Base-by-base conservation (phyloP, 2,113 vertebrate genomes). In the Deroptyus accipitrinus region DNA sequence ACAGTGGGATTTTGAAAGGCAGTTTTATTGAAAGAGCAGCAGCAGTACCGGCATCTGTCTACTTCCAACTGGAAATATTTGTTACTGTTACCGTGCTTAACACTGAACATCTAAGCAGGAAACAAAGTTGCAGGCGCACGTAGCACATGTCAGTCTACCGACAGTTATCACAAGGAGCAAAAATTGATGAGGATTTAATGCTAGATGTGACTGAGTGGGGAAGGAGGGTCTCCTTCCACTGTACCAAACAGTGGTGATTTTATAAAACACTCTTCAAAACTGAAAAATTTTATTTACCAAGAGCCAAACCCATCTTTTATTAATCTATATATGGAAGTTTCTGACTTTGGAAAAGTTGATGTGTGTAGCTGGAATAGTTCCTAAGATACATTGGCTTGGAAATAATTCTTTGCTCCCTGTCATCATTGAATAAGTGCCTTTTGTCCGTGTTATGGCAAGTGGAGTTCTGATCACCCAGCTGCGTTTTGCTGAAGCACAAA, bases 341-440 rank as follows among this genome's bases (percentile, higher is more conserved):
- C 49, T 90, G 68, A 70, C 44, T 92, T 20, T 94, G 92, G 88
- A 96, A 95, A 96, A 82, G 57, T 73, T 88, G 64, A 81, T 86
- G 57, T 3, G 2, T 66, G 17, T 81, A 86, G 54, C 62, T 97
- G 96, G 75, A 95, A 61, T 84, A 84, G 74, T 88, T 92, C 72
- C 62, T 89, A 76, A 79, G 88, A 77, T 84, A 68, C 9, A 13
- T 27, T 79, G 74, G 79, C 83, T 89, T 82, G 64, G 84, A 92
- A 94, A 75, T 67, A 52, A 11, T 82, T 68, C 70, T 93, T 93
- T 79, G 44, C 37, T 94, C 24, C 57, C 18, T 92, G 81, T 92
- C 72, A 82, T 88, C 70, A 25, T 66, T 64, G 68, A 83, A 49
- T 35, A 73, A 88, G 31, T 91, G 48, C 61, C 67, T 91, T 89